A percentile compares a stretch with the other conserved stretches of the same genome.
phyloP scores from a whole-genome alignment of 2,888 invertebrate species.

The Microdon myrmicae region DNA sequence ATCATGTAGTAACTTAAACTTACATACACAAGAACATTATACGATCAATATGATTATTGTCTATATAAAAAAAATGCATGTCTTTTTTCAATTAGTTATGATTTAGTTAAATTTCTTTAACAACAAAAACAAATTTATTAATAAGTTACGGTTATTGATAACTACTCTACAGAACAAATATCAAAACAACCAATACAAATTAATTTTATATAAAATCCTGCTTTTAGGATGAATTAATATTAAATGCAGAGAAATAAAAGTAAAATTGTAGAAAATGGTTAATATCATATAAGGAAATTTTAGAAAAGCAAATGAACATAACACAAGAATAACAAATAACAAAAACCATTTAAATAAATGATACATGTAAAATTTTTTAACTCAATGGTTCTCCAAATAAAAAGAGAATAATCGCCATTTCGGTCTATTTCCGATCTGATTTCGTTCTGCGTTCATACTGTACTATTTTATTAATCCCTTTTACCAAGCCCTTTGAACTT shows the following conservation, averaged over 20 bases:
- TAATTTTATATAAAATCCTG: slow-evolving; percentile 18
- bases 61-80: neutral
- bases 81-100: slow-evolving; percentile 5
- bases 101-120: slow-evolving; percentile 9
- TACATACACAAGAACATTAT: slow-evolving; percentile 5
- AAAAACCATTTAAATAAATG: slow-evolving; percentile 14
- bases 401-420: too few relatives aligned
- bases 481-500: too few relatives aligned
- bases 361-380: neutral
- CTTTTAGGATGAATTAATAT: slow-evolving; percentile 19
- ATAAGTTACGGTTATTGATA: slow-evolving; percentile 8
- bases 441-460: too few relatives aligned
- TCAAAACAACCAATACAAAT: neutral
- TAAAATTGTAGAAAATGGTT: slow-evolving; percentile 49
- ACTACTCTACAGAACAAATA: slow-evolving; percentile 2
- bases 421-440: too few relatives aligned
- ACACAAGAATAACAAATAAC: slow-evolving; percentile 17
- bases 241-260: slow-evolving; percentile 24
- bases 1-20: slow-evolving; percentile 9
- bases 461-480: too few relatives aligned
- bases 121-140: neutral
- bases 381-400: neutral
- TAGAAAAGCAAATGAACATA: slow-evolving; percentile 41
- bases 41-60: slow-evolving; percentile 13
- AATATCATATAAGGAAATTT: slow-evolving; percentile 1